A percentile compares a stretch with the other conserved stretches of the same genome.
phyloP scores from a whole-genome alignment of 2,797 vertebrate genomes.

The Triplophysa yarkandensis region DNA sequence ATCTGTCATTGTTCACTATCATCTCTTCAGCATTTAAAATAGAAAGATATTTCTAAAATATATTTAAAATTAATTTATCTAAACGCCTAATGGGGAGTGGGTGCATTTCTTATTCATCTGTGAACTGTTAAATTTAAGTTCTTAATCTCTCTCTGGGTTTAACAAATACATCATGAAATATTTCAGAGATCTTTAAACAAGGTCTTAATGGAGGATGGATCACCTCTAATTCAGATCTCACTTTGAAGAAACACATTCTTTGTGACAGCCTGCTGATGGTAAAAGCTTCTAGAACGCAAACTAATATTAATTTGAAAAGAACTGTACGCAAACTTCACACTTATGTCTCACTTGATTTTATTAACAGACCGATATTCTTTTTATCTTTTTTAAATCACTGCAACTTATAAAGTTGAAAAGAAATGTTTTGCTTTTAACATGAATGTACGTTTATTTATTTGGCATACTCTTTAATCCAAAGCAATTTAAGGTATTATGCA shows the following conservation, averaged over 20 bases:
- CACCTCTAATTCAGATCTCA: slow-evolving; percentile 24
- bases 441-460: too few species aligned
- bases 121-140: neutral
- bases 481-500: too few species aligned
- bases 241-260: slow-evolving; percentile 20
- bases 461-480: too few species aligned
- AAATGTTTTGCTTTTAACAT: too few species aligned
- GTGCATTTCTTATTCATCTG: too few species aligned
- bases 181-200: slow-evolving; percentile 29
- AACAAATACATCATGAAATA: slow-evolving; percentile 41
- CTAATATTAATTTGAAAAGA: slow-evolving; percentile 5
- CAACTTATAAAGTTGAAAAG: too few species aligned
- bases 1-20: neutral
- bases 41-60: too few species aligned
- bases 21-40: neutral
- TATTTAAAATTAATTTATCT: too few species aligned
- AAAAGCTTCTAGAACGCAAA: slow-evolving; percentile 20
- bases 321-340: slow-evolving; percentile 6
- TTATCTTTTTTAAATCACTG: too few species aligned
- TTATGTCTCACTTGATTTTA: neutral
- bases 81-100: too few species aligned
- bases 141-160: slow-evolving; percentile 15
- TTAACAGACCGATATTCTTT: neutral
- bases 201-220: slow-evolving; percentile 40
- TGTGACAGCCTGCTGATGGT: neutral